Percentiles rank a stretch among this genome's conserved stretches.
Conservation (phyloP, 2,113 vertebrate genomes). For the Aegotheles bennettii region DNA sequence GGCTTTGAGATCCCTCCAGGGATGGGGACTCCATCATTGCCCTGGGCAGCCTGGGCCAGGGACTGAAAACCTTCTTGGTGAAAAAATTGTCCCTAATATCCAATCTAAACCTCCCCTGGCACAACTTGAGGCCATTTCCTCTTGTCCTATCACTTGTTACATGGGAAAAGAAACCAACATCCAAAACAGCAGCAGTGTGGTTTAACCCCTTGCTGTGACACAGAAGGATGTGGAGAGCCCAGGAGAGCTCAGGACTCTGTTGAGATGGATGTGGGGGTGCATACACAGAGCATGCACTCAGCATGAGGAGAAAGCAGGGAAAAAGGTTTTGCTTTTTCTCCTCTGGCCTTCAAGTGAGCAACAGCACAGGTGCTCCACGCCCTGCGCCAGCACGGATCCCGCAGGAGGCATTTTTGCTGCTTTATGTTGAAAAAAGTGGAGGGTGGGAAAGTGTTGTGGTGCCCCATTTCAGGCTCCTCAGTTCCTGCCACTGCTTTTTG, state of each 20-base stretch:
- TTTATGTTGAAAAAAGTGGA: background rate
- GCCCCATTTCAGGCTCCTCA: background rate
- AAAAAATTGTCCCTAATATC: too few relatives aligned
- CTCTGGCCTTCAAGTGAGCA: background rate
- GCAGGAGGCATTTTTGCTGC: background rate
- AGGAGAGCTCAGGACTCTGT: background rate
- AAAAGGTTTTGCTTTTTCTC: background rate
- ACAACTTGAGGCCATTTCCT: too few relatives aligned
- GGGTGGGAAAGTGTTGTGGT: accelerated
- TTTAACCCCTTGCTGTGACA: accelerated
- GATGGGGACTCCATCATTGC: too few relatives aligned
- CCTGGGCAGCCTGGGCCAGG: too few relatives aligned
- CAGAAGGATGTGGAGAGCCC: background rate
- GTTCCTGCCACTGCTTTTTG: background rate
- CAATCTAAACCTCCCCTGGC: too few relatives aligned
- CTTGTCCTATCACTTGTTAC: too few relatives aligned
- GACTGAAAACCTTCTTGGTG: too few relatives aligned
- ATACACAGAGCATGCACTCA: accelerated
- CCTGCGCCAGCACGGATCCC: background rate
- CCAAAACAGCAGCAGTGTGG: accelerated
- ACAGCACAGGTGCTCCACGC: accelerated
- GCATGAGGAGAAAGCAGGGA: background rate
- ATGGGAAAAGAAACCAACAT: too few relatives aligned
- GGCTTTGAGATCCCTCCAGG: too few relatives aligned
- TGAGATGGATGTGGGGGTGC: background rate